Base-by-base conservation (phyloP, 2,797 vertebrate species). In the Hylomyscus alleni region DNA sequence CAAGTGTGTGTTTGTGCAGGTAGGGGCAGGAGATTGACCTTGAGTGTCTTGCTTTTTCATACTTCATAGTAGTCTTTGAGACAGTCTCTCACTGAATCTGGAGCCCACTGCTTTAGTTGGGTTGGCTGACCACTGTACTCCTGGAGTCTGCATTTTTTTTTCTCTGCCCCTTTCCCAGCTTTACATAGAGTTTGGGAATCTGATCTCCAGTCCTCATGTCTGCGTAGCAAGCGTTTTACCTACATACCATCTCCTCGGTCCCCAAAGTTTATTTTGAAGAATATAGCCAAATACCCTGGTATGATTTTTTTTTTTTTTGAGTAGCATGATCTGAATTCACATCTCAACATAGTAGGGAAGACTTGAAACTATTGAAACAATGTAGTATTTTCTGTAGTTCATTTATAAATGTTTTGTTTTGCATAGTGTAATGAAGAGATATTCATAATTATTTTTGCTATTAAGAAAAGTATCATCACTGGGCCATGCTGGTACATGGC, bases 381-480 rank as follows among this genome's bases (percentile, higher is more conserved):
- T 47, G 24, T 26, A 84, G 34, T 34, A 54, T 85, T 91, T 77
- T 75, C 26, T 40, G 3, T 20, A 73, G 6, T 60, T 37, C 31
- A 76, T 56, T 91, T 91, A 92, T 62, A 92, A 95, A 82, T 62
- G 17, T 40, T 87, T 40, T 9, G 0, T 40, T 87, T 40, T 9
- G 0, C 1, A 50, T n/a, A 6, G 37, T 56, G 3, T n/a, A 83
- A 95, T 84, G 40, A 88, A 81, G 19, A 87, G 0, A 56, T 13
- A 77, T 7, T 92, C n/a, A 65, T 52, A 67, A 92, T n/a, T 62
- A 47, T 85, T n/a, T 62, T 37, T 89, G 12, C 34, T 92, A 67
- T 58, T 93, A 24, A 94, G 37, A 89, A 84, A 92, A 86, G 14
- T 62, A 62, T 95, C 88, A 90, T 91, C 34, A 94, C 6, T n/a